Evolutionary conservation across 2,797 vertebrate species (phyloP).

Genomic region (Crocidura indochinensis): DNA sequence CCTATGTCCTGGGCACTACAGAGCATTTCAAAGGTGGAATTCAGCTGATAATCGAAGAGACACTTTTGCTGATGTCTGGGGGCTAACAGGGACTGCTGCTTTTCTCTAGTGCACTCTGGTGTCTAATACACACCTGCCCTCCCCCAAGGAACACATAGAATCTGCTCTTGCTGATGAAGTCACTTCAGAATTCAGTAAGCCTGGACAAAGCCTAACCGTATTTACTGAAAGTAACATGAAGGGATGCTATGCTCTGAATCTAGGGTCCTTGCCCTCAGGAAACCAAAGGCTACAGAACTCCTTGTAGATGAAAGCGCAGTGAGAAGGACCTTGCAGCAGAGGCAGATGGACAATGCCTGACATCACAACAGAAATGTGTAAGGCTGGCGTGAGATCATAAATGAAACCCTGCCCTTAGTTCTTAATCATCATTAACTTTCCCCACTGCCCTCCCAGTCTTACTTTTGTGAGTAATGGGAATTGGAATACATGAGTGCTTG

Average conservation of each 20-base stretch:
- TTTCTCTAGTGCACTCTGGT: neutral
- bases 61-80: neutral
- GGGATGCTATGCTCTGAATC: neutral
- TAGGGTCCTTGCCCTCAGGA: neutral
- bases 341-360: neutral
- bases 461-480: no score
- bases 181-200: constrained; percentile 55
- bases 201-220: neutral
- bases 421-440: neutral
- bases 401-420: no score
- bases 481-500: neutral
- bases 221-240: neutral
- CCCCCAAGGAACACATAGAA: neutral
- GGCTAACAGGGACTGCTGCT: neutral
- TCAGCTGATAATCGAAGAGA: constrained; percentile 9
- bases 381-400: neutral
- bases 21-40: neutral
- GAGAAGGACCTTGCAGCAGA: neutral
- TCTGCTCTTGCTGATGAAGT: constrained; percentile 35
- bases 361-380: no score
- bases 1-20: constrained; percentile 29
- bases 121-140: neutral
- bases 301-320: neutral
- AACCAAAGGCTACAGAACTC: neutral
- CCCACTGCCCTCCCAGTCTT: neutral